These are phyloP conservation scores for Hemicordylus capensis DNA, from an alignment of 2,113 vertebrate species.

Conservation along the genomic window DNA sequence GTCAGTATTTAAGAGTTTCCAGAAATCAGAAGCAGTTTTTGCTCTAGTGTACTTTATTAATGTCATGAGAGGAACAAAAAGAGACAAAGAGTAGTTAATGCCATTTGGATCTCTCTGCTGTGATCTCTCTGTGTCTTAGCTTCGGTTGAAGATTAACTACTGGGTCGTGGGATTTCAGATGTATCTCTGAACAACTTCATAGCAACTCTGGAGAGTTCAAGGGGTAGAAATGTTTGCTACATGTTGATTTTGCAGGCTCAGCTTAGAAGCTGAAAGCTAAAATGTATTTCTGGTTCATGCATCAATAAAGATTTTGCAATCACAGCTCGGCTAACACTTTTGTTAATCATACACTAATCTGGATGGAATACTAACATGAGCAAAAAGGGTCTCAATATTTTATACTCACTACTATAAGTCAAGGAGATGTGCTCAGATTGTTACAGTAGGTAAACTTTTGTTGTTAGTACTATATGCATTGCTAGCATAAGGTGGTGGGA, in stretches of 20 bases:
- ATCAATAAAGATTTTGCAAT: slow-evolving; percentile 58
- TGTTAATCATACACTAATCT: slow-evolving; percentile 55
- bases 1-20: neutral
- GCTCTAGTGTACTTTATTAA: neutral
- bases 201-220: slow-evolving; percentile 12
- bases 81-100: neutral
- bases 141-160: slow-evolving; percentile 21
- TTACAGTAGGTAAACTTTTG: neutral
- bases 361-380: slow-evolving; percentile 40
- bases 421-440: neutral
- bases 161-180: neutral
- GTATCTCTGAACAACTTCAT: slow-evolving; percentile 29
- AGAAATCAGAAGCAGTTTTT: neutral
- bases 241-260: slow-evolving; percentile 26
- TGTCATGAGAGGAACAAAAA: slow-evolving; percentile 5
- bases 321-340: slow-evolving; percentile 14
- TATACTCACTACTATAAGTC: neutral
- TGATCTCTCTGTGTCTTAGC: neutral
- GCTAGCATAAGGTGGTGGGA: neutral
- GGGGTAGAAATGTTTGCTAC: slow-evolving; percentile 38
- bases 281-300: slow-evolving; percentile 43
- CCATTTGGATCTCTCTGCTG: neutral
- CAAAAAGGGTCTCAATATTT: slow-evolving; percentile 32
- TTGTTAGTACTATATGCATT: neutral
- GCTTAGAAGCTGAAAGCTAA: slow-evolving; percentile 50